A percentile compares a stretch with the other conserved stretches of the same genome.
Conservation (phyloP, 2,113 vertebrate genomes). For the Stegastes partitus region DNA sequence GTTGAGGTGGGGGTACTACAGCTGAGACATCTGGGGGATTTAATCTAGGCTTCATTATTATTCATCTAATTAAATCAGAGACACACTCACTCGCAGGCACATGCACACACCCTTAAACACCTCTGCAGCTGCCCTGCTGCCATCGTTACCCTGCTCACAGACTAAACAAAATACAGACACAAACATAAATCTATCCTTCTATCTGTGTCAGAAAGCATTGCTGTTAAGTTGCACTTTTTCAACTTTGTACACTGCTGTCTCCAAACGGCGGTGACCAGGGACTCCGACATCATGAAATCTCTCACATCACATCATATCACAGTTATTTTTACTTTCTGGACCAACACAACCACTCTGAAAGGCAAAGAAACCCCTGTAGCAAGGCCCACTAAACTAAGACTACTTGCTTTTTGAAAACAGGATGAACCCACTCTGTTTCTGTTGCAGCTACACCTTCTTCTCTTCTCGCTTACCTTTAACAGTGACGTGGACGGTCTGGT, state of each 20-base stretch:
- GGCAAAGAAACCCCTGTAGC: neutral
- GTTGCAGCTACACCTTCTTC: neutral
- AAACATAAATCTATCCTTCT: conserved; percentile 42
- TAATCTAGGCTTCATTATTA: conserved; percentile 90
- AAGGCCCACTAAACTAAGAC: too few relatives aligned
- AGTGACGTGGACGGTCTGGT: conserved; percentile 96
- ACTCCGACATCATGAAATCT: neutral
- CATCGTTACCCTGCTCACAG: conserved; percentile 57
- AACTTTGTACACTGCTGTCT: conserved; percentile 9
- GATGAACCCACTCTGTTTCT: neutral
- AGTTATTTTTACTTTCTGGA: neutral
- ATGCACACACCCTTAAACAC: conserved; percentile 77
- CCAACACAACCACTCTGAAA: neutral
- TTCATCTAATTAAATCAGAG: conserved; percentile 91
- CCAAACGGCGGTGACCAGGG: neutral
- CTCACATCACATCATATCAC: neutral
- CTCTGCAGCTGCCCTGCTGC: conserved; percentile 78
- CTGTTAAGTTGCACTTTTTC: conserved; percentile 12
- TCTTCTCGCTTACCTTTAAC: conserved; percentile 91
- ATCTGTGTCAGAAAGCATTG: neutral
- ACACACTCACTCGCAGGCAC: conserved; percentile 78
- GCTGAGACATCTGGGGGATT: conserved; percentile 89
- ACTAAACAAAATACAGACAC: conserved; percentile 53
- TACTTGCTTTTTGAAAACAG: neutral
- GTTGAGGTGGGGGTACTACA: conserved; percentile 83